A percentile compares a stretch with the other conserved stretches of the same genome.
Evolutionary conservation across 1,140 invertebrate species (phyloP).

Genomic region (Halyomorpha halys): DNA sequence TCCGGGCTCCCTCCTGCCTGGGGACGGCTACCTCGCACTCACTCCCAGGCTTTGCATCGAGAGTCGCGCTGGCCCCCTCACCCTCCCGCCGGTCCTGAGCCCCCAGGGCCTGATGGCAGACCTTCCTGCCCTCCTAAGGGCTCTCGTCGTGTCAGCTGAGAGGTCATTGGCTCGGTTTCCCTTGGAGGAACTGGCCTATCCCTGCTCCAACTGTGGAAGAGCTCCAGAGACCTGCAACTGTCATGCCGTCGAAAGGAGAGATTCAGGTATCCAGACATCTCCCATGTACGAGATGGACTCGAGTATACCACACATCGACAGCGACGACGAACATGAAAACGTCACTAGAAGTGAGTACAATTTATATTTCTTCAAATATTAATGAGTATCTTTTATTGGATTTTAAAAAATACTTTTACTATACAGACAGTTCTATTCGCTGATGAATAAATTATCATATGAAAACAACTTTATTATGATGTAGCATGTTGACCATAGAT

Average conservation of each 20-base stretch:
- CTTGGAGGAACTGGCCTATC: constrained; percentile 51
- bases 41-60: constrained; percentile 38
- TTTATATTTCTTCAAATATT: too few species aligned
- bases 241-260: constrained; percentile 33
- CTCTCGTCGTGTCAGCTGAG: constrained; percentile 52
- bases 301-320: constrained; percentile 60
- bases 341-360: constrained; percentile 10
- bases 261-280: constrained; percentile 39
- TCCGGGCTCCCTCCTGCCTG: constrained; percentile 38
- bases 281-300: constrained; percentile 52
- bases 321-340: constrained; percentile 52
- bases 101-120: constrained; percentile 22
- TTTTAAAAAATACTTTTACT: too few species aligned
- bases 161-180: constrained; percentile 54
- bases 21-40: constrained; percentile 44
- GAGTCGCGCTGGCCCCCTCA: constrained; percentile 29
- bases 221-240: constrained; percentile 36
- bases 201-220: constrained; percentile 45
- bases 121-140: constrained; percentile 42
- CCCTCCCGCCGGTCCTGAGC: constrained; percentile 13
- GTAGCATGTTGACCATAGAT: too few species aligned
- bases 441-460: too few species aligned
- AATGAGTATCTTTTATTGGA: too few species aligned
- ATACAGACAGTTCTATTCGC: too few species aligned
- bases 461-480: too few species aligned